Conservation (phyloP, 2,797 vertebrate species). For the Potorous gilbertii region DNA sequence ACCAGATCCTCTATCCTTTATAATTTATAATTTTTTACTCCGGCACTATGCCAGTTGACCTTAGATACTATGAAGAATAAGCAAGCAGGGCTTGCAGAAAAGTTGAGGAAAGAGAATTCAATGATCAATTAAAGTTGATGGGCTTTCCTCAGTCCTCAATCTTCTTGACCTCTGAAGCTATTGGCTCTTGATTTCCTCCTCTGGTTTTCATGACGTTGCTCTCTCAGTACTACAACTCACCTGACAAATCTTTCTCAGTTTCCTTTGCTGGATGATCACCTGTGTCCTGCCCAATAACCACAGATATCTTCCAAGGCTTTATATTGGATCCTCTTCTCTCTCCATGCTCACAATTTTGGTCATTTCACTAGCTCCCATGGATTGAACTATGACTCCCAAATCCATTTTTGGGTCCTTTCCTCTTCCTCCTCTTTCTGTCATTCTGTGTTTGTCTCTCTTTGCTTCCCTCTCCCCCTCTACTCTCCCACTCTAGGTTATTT, state of each 20-base stretch:
- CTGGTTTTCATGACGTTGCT: neutral
- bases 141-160: neutral
- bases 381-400: neutral
- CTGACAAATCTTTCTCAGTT: neutral
- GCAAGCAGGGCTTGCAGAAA: neutral
- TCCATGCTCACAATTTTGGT: neutral
- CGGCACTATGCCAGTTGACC: neutral
- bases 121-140: neutral
- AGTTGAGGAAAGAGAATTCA: neutral
- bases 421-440: neutral
- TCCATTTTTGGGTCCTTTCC: neutral
- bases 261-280: neutral
- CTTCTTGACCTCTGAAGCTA: neutral
- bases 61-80: neutral
- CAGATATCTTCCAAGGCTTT: neutral
- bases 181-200: neutral
- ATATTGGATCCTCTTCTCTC: neutral
- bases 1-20: slow-evolving; percentile 56
- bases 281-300: neutral
- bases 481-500: neutral
- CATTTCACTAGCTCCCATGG: neutral
- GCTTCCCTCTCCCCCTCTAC: neutral
- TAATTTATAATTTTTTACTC: slow-evolving; percentile 62
- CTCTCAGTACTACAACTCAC: neutral
- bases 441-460: too few relatives aligned